A percentile compares a stretch with the other conserved stretches of the same genome.
phyloP scores from a whole-genome alignment of 2,888 invertebrate species.

The Dione vanillae region DNA sequence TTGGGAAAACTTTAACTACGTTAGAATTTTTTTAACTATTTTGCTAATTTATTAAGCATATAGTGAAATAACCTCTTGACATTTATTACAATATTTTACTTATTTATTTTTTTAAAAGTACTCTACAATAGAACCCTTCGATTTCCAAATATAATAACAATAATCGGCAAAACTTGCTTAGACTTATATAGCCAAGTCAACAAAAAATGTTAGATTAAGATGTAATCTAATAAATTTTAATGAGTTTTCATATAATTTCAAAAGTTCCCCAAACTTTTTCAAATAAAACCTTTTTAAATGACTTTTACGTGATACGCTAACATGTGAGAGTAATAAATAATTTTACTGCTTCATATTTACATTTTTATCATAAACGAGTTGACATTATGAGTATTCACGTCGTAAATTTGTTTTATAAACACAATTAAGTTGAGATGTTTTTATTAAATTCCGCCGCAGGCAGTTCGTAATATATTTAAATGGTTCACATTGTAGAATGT shows the following conservation, averaged over 20 bases:
- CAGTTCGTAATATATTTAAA: constrained; percentile 79
- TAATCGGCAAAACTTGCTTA: too few species aligned
- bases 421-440: constrained; percentile 74
- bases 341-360: constrained; percentile 25
- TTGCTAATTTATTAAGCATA: too few species aligned
- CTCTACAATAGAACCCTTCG: too few species aligned
- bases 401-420: constrained; percentile 71
- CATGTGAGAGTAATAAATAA: constrained; percentile 33
- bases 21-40: too few species aligned
- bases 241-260: neutral
- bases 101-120: too few species aligned
- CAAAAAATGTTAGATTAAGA: too few species aligned
- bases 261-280: neutral
- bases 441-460: constrained; percentile 80
- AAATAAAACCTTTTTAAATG: constrained; percentile 17
- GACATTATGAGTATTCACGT: constrained; percentile 52
- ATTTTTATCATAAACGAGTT: constrained; percentile 24
- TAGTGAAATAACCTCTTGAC: too few species aligned
- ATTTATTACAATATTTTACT: too few species aligned
- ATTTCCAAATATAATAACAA: too few species aligned
- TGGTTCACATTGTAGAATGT: constrained; percentile 64
- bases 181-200: too few species aligned
- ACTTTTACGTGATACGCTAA: neutral
- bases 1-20: too few species aligned
- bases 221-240: neutral